Percentiles rank a stretch among this genome's conserved stretches.
phyloP scores from a whole-genome alignment of 2,888 invertebrate species.

The Drosophila bunnanda region DNA sequence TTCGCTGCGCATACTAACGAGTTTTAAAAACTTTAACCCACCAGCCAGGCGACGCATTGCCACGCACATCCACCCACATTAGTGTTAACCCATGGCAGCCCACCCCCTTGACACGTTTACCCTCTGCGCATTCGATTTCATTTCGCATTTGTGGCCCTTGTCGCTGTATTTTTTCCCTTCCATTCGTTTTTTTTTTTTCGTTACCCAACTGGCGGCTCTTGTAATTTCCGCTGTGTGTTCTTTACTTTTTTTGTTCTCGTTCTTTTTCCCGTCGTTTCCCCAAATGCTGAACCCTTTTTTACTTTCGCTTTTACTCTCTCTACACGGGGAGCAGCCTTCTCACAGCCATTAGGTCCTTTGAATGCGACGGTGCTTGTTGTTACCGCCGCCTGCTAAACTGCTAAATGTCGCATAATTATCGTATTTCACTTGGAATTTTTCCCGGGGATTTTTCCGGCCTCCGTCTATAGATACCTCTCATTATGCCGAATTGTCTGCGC shows the following conservation, averaged over 20 bases:
- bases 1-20: slow-evolving; percentile 80
- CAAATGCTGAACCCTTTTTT: slow-evolving; percentile 38
- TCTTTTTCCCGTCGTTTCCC: slow-evolving; percentile 20
- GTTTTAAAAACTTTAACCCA: slow-evolving; percentile 60
- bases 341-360: slow-evolving; percentile 67
- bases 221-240: slow-evolving; percentile 70
- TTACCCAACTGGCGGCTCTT: slow-evolving; percentile 72
- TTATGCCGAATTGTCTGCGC: slow-evolving; percentile 67
- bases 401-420: slow-evolving; percentile 80
- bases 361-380: slow-evolving; percentile 48
- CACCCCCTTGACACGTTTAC: slow-evolving; percentile 57
- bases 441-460: slow-evolving; percentile 14
- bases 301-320: slow-evolving; percentile 26
- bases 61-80: slow-evolving; percentile 45
- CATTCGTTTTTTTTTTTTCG: slow-evolving; percentile 22
- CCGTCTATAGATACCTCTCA: slow-evolving; percentile 53
- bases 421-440: slow-evolving; percentile 69
- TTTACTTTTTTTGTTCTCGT: slow-evolving; percentile 23
- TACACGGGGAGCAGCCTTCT: slow-evolving; percentile 45
- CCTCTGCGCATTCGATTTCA: slow-evolving; percentile 69
- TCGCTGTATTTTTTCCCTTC: slow-evolving; percentile 36
- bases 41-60: slow-evolving; percentile 37
- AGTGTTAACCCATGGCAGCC: slow-evolving; percentile 49
- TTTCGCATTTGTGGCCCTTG: slow-evolving; percentile 65
- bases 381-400: slow-evolving; percentile 73